These are phyloP conservation scores for Zaprionus capensis DNA, from an alignment of 1,140 invertebrate genomes.

Conservation along the genomic window DNA sequence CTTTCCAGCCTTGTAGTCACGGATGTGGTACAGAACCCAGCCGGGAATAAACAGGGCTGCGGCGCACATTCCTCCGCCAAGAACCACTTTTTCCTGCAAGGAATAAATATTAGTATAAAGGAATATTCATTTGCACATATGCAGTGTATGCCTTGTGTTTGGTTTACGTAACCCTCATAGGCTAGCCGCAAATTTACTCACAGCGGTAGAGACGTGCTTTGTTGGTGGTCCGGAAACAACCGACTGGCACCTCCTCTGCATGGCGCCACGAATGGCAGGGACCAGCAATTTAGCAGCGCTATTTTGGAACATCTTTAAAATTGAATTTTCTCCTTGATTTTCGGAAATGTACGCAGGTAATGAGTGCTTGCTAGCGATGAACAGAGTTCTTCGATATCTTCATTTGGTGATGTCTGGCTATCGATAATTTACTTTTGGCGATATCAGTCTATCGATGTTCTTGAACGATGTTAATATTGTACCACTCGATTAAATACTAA, in stretches of 20 bases:
- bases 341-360: constrained; percentile 54
- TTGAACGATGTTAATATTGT: background rate
- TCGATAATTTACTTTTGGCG: background rate
- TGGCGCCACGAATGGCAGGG: constrained; percentile 73
- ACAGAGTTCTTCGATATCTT: constrained; percentile 12
- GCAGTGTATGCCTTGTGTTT: constrained; percentile 2
- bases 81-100: constrained; percentile 77
- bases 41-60: constrained; percentile 74
- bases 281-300: constrained; percentile 78
- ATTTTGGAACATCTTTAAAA: constrained; percentile 78
- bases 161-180: constrained; percentile 76
- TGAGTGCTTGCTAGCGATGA: constrained; percentile 28
- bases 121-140: background rate
- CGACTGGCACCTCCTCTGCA: constrained; percentile 76
- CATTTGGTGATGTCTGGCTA: background rate
- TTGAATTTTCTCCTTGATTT: constrained; percentile 13
- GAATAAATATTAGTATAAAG: constrained; percentile 1
- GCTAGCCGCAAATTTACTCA: constrained; percentile 58
- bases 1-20: constrained; percentile 76
- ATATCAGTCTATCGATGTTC: background rate
- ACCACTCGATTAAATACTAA: background rate
- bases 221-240: constrained; percentile 79
- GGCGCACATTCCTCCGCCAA: constrained; percentile 78
- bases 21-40: constrained; percentile 82
- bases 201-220: constrained; percentile 69